Base-by-base conservation (phyloP, 2,888 invertebrate species). In the Sphaerophoria rueppellii region DNA sequence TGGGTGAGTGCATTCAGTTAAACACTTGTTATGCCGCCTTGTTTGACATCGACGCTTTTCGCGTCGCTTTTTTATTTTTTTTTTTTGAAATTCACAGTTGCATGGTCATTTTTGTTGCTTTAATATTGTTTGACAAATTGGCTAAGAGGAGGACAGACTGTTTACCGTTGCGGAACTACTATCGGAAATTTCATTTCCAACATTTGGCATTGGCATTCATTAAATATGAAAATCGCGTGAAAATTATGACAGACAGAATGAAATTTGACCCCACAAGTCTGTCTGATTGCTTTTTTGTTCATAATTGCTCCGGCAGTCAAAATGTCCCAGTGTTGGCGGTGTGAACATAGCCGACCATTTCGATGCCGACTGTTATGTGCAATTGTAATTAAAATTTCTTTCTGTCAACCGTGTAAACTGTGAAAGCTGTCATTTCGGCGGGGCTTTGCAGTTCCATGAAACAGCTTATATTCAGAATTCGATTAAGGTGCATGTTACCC, bases 91-190 rank as follows among this genome's bases (percentile, higher is more conserved):
- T 43, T 43, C 67, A 37, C 67, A 52, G 35, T 40, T 67, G 67
- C 61, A 82, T 82, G 82, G 69, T 73, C 82, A 60, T 73, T 74
- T 82, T 35, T 60, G 48, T 69, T 73, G 63, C n/a, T 58, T 24
- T 24, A 24, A 24, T 24, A 70, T 58, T 67, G 52, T 67, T 57
- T 82, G 70, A 78, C 73, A 78, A 82, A 74, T 78, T 78, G 70
- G 71, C 65, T 52, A 2, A 24, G 24, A 24, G 24, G 37, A 52
- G 67, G 24, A 67, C 78, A 74, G 65, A 74, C 78, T 74, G 61
- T 74, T 82, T 82, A 78, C 82, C 70, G 78, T 78, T 54, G 67
- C 82, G 82, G 82, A 78, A 78, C 78, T 82, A 74, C 82, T 71
- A 73, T 82, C 78, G 78, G 82, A 82, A 65, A 82, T 82, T 74